Conservation (phyloP, 2,888 invertebrate species). For the Pyrochroa serraticornis region DNA sequence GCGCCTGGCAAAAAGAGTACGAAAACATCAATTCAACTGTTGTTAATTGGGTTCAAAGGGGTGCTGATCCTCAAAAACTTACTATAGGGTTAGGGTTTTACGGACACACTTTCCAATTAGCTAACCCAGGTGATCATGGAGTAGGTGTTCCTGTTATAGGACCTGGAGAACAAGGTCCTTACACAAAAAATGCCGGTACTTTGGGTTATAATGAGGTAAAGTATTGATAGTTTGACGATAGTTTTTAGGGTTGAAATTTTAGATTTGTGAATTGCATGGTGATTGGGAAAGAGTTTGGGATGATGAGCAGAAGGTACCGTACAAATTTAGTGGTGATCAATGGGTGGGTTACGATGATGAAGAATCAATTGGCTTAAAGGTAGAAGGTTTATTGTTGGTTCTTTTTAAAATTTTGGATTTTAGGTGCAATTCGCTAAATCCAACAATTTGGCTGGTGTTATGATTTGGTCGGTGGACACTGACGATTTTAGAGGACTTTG, state of each 20-base stretch:
- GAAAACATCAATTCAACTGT: conserved; percentile 27
- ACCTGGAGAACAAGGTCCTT: conserved; percentile 67
- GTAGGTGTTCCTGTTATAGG: conserved; percentile 65
- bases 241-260: too few relatives aligned
- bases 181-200: conserved; percentile 67
- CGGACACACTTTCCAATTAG: conserved; percentile 70
- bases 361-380: conserved; percentile 39
- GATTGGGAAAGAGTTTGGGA: conserved; percentile 45
- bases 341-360: conserved; percentile 73
- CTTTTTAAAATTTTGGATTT: conserved; percentile 17
- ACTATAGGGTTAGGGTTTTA: conserved; percentile 74
- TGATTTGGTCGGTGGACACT: conserved; percentile 40
- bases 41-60: conserved; percentile 43
- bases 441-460: conserved; percentile 37
- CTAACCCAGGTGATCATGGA: conserved; percentile 53
- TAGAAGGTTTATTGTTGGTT: conserved; percentile 16
- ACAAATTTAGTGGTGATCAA: conserved; percentile 62
- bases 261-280: conserved; percentile 52
- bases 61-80: conserved; percentile 67
- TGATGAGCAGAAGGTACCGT: conserved; percentile 61
- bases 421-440: conserved; percentile 33
- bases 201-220: conserved; percentile 73
- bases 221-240: too few relatives aligned
- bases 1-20: conserved; percentile 29
- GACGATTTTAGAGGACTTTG: conserved; percentile 40